Evolutionary conservation across 2,888 invertebrate genomes (phyloP).

Genomic region (Tinea trinotella): DNA sequence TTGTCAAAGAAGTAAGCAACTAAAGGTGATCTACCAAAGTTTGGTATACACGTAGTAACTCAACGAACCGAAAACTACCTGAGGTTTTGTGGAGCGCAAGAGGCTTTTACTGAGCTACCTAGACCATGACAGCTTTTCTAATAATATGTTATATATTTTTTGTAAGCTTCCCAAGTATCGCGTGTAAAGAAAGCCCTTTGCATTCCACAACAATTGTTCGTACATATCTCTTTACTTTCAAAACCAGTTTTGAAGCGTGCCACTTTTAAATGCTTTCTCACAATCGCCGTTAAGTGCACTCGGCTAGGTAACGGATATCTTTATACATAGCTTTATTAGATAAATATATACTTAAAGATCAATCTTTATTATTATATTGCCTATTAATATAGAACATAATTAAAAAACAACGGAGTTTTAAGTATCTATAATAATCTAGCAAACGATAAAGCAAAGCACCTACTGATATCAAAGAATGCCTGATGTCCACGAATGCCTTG

Average conservation of each 20-base stretch:
- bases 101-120: neutral
- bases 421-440: too few relatives aligned
- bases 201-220: slow-evolving; percentile 5
- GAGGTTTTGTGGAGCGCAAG: too few relatives aligned
- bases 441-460: too few relatives aligned
- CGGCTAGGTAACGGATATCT: neutral
- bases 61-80: too few relatives aligned
- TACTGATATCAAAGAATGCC: too few relatives aligned
- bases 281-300: slow-evolving; percentile 4
- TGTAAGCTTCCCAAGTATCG: too few relatives aligned
- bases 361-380: too few relatives aligned
- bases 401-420: too few relatives aligned
- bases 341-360: neutral
- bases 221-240: slow-evolving; percentile 12
- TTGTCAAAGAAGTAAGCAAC: too few relatives aligned
- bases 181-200: slow-evolving; percentile 11
- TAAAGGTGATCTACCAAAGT: too few relatives aligned
- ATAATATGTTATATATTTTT: neutral
- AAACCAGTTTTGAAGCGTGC: slow-evolving; percentile 14
- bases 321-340: neutral
- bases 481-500: too few relatives aligned
- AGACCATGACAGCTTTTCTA: neutral
- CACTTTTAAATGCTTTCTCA: slow-evolving; percentile 16
- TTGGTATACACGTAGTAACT: neutral
- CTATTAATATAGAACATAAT: too few relatives aligned